These are phyloP conservation scores for Eubucco bourcierii DNA, from an alignment of 2,113 vertebrate genomes.

Conservation along the genomic window DNA sequence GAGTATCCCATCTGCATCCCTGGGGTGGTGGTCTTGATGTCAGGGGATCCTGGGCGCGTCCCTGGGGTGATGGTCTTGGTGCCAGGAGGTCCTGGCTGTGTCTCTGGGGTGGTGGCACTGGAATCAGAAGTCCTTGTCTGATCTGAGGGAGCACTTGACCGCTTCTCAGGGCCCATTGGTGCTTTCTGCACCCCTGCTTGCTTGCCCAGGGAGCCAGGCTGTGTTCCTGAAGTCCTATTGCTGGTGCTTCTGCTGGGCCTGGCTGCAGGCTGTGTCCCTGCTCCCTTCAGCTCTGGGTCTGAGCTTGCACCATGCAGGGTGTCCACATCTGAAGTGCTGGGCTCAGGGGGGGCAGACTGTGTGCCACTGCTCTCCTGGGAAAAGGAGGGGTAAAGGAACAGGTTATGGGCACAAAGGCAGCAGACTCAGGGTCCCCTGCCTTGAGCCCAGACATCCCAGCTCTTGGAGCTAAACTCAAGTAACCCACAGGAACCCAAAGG, in stretches of 20 bases:
- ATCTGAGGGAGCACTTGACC: not conserved
- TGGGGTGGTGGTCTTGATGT: accelerated
- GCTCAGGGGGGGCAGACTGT: not conserved
- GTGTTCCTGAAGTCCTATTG: not conserved
- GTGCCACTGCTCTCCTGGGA: not conserved
- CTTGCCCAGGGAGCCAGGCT: not conserved
- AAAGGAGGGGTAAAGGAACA: not conserved
- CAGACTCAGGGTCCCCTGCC: not conserved
- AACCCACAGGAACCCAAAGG: not conserved
- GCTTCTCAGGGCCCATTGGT: not conserved
- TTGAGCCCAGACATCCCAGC: not conserved
- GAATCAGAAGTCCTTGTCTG: not conserved
- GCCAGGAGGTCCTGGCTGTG: not conserved
- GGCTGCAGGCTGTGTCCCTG: not conserved
- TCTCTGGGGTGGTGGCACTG: not conserved
- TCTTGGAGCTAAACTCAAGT: not conserved
- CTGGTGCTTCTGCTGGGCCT: not conserved
- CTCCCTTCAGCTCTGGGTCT: not conserved
- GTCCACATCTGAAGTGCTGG: not conserved
- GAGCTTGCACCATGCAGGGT: accelerated
- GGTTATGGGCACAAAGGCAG: not conserved
- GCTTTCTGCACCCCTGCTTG: not conserved
- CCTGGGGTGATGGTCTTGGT: too few species aligned
- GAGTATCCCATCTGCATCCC: not conserved
- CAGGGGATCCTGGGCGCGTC: not conserved